Conservation (phyloP, 2,797 vertebrate species). For the Schizopygopsis malacanthus region DNA sequence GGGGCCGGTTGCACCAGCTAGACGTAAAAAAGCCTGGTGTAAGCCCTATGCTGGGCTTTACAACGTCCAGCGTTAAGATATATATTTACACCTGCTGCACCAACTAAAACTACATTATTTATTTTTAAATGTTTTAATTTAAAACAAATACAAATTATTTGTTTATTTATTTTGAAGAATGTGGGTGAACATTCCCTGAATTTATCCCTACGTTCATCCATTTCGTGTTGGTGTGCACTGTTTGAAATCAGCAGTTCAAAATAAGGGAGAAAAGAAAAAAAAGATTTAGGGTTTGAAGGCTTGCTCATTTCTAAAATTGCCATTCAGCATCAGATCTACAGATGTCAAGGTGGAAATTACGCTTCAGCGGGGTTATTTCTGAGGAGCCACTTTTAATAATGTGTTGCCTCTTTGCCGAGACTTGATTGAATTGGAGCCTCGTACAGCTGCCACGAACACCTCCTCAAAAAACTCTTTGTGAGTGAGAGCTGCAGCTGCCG, state of each 20-base stretch:
- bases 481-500: slow-evolving; percentile 43
- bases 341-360: slow-evolving; percentile 2
- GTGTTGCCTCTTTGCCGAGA: slow-evolving; percentile 10
- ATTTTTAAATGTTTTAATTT: neutral
- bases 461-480: slow-evolving; percentile 47
- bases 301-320: slow-evolving; percentile 11
- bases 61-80: no score
- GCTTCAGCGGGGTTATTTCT: neutral
- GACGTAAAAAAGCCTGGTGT: no score
- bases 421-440: slow-evolving; percentile 20
- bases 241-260: slow-evolving; percentile 3
- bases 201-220: neutral
- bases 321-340: neutral
- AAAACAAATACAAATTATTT: neutral
- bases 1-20: no score
- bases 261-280: no score
- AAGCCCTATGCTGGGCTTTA: no score
- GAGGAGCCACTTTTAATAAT: slow-evolving; percentile 28
- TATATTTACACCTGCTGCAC: no score
- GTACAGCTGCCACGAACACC: slow-evolving; percentile 47
- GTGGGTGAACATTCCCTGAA: neutral
- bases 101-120: neutral
- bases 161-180: neutral
- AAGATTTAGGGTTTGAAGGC: neutral
- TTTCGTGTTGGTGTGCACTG: neutral